Percentiles rank a stretch among this genome's conserved stretches.
These are phyloP conservation scores for Amphiprion ocellaris DNA, from an alignment of 2,113 vertebrate species.

Conservation along the genomic window DNA sequence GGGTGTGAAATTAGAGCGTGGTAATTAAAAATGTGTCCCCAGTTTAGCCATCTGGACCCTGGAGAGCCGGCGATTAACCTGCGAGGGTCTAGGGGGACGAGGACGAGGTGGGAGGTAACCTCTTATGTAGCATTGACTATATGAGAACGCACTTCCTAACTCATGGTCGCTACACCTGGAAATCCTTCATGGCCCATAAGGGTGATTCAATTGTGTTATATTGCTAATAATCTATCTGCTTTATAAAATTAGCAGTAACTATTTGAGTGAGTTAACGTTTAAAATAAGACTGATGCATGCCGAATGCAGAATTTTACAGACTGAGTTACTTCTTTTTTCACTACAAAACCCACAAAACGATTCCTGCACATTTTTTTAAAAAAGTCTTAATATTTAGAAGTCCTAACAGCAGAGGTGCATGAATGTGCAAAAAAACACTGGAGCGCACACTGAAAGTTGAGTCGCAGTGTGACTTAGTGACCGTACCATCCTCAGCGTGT, in stretches of 20 bases:
- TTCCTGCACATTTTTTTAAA: not conserved
- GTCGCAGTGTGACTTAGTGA: conserved; percentile 16
- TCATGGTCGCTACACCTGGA: not conserved
- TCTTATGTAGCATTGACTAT: not conserved
- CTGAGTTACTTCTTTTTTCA: too few species aligned
- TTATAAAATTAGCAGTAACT: too few species aligned
- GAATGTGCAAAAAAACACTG: not conserved
- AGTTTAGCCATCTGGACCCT: conserved; percentile 69
- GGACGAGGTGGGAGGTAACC: conserved; percentile 32
- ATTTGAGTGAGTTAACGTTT: not conserved
- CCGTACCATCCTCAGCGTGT: conserved; percentile 22
- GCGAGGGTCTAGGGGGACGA: conserved; percentile 47
- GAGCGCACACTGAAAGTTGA: conserved; percentile 3
- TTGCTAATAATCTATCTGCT: too few species aligned
- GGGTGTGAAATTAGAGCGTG: conserved; percentile 73
- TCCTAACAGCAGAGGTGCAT: not conserved
- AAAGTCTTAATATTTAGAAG: not conserved
- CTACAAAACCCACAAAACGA: conserved; percentile 13
- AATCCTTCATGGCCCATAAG: too few species aligned
- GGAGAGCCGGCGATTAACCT: conserved; percentile 70
- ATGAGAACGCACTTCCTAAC: not conserved
- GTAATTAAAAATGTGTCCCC: conserved; percentile 79
- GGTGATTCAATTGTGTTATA: too few species aligned
- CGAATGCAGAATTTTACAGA: too few species aligned
- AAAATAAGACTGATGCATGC: not conserved